phyloP scores from a whole-genome alignment of 2,888 invertebrate species.

The Ochropleura plecta region DNA sequence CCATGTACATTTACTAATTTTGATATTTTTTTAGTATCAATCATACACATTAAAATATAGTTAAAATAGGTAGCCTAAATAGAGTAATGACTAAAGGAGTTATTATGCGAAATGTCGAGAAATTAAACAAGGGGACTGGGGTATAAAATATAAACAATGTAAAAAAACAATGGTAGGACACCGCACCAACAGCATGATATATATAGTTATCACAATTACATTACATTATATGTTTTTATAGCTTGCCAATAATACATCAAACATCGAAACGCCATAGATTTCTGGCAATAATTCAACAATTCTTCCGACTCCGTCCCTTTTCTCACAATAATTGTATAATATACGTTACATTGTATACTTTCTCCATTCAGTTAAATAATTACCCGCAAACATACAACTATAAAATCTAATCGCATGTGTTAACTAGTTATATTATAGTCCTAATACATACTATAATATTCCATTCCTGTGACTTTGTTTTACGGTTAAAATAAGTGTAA shows the following conservation, averaged over 20 bases:
- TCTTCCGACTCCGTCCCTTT: conserved; percentile 75
- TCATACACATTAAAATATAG: conserved; percentile 72
- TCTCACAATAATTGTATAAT: conserved; percentile 75
- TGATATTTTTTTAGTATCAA: conserved; percentile 78
- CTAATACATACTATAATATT: conserved; percentile 74
- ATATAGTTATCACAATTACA: conserved; percentile 83
- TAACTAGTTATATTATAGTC: conserved; percentile 74
- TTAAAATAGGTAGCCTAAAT: conserved; percentile 65
- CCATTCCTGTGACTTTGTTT: conserved; percentile 75
- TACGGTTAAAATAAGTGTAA: conserved; percentile 70
- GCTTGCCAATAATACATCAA: conserved; percentile 85
- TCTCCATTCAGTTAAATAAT: conserved; percentile 83
- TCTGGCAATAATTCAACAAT: conserved; percentile 87
- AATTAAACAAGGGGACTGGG: conserved; percentile 61
- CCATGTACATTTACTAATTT: conserved; percentile 79
- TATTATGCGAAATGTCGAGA: conserved; percentile 71
- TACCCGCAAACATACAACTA: conserved; percentile 85
- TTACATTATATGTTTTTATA: conserved; percentile 71
- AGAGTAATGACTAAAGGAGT: conserved; percentile 67
- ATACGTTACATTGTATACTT: conserved; percentile 86
- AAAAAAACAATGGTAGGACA: conserved; percentile 69
- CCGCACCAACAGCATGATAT: conserved; percentile 83
- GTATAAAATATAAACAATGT: conserved; percentile 63
- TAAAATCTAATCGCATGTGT: conserved; percentile 87
- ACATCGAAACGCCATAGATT: conserved; percentile 84